A percentile compares a stretch with the other conserved stretches of the same genome.
Evolutionary conservation across 2,797 vertebrate genomes (phyloP).

Genomic region (Salmo trutta): DNA sequence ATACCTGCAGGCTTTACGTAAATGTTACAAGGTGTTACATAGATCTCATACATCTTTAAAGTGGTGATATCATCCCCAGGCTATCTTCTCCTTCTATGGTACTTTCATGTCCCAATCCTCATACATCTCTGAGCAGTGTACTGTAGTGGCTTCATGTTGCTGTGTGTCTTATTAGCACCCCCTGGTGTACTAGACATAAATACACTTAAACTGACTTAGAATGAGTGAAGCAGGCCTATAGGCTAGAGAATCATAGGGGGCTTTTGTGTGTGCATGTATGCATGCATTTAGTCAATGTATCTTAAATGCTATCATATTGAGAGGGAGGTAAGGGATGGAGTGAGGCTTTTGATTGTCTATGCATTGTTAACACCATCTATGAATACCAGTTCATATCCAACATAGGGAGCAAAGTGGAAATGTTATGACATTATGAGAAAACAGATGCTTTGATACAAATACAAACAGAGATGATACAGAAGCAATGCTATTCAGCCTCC

Average conservation of each 20-base stretch:
- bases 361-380: constrained; percentile 17
- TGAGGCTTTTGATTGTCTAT: constrained; percentile 11
- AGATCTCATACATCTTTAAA: not conserved
- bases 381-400: constrained; percentile 34
- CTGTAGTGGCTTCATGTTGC: constrained; percentile 13
- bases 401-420: not conserved
- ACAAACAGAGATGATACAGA: constrained; percentile 7
- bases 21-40: not conserved
- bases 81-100: not conserved
- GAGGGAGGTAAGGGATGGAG: not conserved
- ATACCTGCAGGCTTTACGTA: not conserved
- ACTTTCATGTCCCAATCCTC: not conserved
- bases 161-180: constrained; percentile 39
- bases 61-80: not conserved
- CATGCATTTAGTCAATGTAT: not conserved
- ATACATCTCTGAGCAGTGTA: not conserved
- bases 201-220: not conserved
- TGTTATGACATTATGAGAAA: not conserved
- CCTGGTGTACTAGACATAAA: constrained; percentile 35
- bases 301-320: not conserved
- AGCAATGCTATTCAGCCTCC: not conserved
- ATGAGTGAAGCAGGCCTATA: not conserved
- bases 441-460: constrained; percentile 8
- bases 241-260: not conserved
- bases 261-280: constrained; percentile 2